Base-by-base conservation (phyloP, 2,888 invertebrate species). In the Lissonota sp. region DNA sequence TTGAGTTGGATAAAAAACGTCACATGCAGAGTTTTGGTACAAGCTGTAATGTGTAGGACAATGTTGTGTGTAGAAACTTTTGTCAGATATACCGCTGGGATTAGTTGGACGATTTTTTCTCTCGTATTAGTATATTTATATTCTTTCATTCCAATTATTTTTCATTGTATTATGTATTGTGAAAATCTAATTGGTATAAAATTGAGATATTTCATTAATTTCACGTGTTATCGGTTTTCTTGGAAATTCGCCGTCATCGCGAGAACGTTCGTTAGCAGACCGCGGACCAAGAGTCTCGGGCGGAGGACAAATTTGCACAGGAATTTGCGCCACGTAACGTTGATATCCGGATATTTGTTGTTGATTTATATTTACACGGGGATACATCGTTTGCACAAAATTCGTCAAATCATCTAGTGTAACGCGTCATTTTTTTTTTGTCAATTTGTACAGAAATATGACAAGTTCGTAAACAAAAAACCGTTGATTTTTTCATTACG, bases 301-400 rank as follows among this genome's bases (percentile, higher is more conserved):
- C 8, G 40, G 69, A 12, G 60, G 53, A 12, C 10, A 6, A 5
- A 46, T 14, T 60, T 37, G 42, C 51, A 4, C 7, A 1, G 62
- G 63, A n/a, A 39, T 76, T 76, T 69, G 62, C 39, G 42, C 10
- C 5, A 10, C 53, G 55, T 42, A 76, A 10, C 69, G 76, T 69
- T 44, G 60, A 53, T 60, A 8, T 14, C 40, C 37, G 40, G 40
- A 16, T 44, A 62, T 55, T 16, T 63, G 53, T 63, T 63, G 76
- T 5, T 12, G 69, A 53, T 57, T 12, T 10, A 46, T 14, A 44
- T 67, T 69, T 14, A 16, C 37, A 8, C 55, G 44, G n/a, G 62
- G 69, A 46, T 63, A 76, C 76, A 69, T 75, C 12, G 42, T 69
- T 46, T 8, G 6, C 10, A 37, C 2, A 37, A 49, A n/a, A 39